phyloP scores from a whole-genome alignment of 64 coral and sea anemone genomes.

The Dendrophyllia cribrosa region DNA sequence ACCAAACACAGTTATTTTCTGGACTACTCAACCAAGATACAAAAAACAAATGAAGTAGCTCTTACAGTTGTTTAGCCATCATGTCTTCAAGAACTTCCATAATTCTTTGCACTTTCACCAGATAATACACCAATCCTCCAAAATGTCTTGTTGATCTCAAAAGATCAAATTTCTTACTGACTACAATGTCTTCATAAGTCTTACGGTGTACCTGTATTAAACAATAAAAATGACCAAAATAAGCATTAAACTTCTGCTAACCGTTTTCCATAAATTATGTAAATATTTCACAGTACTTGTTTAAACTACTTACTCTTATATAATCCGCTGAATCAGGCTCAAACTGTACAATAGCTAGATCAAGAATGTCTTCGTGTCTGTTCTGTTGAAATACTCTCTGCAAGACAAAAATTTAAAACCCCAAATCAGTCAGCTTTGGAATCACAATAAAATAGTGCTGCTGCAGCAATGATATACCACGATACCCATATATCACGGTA shows the following conservation, averaged over 20 bases:
- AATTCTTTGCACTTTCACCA: slow-evolving; percentile 62
- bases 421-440: neutral
- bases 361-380: slow-evolving; percentile 89
- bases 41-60: no score
- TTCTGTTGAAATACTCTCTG: slow-evolving; percentile 86
- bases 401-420: neutral
- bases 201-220: slow-evolving; percentile 73
- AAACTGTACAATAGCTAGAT: slow-evolving; percentile 91
- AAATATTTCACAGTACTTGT: no score
- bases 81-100: slow-evolving; percentile 78
- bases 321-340: slow-evolving; percentile 93
- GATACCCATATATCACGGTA: no score
- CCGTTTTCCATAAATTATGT: no score
- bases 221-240: neutral
- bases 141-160: slow-evolving; percentile 96
- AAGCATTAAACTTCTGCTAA: no score
- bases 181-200: slow-evolving; percentile 83
- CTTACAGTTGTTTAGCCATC: slow-evolving; percentile 84
- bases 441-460: neutral
- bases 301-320: slow-evolving; percentile 73
- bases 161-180: slow-evolving; percentile 65
- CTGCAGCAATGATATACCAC: no score
- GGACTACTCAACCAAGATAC: no score
- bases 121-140: slow-evolving; percentile 93
- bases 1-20: no score